Evolutionary conservation across 2,113 vertebrate genomes (phyloP), one percentile per base, ranked within the genome.

Genomic region (Poeciliopsis prolifica): DNA sequence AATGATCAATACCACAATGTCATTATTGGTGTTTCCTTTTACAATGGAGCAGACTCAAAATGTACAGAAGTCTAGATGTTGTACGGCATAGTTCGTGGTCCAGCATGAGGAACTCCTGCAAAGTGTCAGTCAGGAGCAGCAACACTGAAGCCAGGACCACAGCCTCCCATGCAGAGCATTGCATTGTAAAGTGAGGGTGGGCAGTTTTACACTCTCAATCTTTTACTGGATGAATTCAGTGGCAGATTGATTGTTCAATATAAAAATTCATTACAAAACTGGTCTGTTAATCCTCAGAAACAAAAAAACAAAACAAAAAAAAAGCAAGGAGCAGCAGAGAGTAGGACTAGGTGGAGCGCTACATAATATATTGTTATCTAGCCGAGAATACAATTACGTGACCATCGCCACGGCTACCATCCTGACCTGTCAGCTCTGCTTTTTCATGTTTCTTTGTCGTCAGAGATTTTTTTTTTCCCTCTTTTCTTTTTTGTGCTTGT

Each of bases 401-500:
- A 78, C 60, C 30, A 22, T 51, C 42, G 70, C 61, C 28, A 30
- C 63, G 42, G 64, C 65, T 26, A 7, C 77, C 7, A 61, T 17
- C 69, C 54, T 54, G 54, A 33, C 72, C 72, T 62, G 68, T 76
- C 76, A 82, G 62, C 30, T 7, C 40, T 22, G 24, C 58, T 74
- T 54, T 3, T 26, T 33, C 19, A 28, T 61, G 10, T 68, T 42
- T 11, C 1, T 31, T 70, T 58, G 42, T 48, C 11, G 30, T 65
- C 29, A 0, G 28, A 2, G 33, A 31, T 62, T 72, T 62, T 28
- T 72, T 72, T 62, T n/a, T 11, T 0, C 2, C 10, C 9, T 33
- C 40, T 62, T n/a, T n/a, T 58, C 51, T 19, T 48, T 15, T 48
- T 6, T 48, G 44, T 48, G 44, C 44, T 5, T 48, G 24, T n/a